A percentile compares a stretch with the other conserved stretches of the same genome.
These are phyloP conservation scores for Lepidostoma basale DNA, from an alignment of 1,140 invertebrate genomes.

Conservation along the genomic window DNA sequence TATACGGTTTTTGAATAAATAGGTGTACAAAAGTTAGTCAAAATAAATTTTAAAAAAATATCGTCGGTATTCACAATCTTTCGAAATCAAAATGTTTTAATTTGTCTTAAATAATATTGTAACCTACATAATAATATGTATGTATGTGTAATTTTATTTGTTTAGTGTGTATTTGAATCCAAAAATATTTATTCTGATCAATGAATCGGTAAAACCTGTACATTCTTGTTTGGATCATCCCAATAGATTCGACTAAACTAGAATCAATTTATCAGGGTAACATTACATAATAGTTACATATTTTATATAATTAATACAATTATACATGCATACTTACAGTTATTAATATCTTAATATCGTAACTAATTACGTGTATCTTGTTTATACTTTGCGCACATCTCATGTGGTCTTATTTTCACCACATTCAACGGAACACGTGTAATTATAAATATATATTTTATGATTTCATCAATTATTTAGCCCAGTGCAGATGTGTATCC, in stretches of 20 bases:
- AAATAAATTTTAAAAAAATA: constrained; percentile 12
- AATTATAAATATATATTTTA: not conserved
- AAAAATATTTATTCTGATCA: no score
- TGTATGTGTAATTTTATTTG: no score
- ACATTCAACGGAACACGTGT: not conserved
- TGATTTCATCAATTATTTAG: not conserved
- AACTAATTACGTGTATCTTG: no score
- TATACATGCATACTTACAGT: no score
- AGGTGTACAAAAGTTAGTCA: constrained; percentile 45
- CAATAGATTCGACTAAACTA: constrained; percentile 27
- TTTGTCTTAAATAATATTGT: no score
- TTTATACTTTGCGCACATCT: constrained; percentile 14
- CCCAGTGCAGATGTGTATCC: not conserved
- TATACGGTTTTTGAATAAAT: constrained; percentile 46
- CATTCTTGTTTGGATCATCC: constrained; percentile 6
- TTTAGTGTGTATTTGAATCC: no score
- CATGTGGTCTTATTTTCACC: not conserved
- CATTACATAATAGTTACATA: constrained; percentile 39
- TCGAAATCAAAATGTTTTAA: no score
- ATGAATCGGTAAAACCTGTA: not conserved
- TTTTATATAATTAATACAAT: constrained; percentile 33
- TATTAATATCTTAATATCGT: constrained; percentile 7
- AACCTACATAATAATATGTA: no score
- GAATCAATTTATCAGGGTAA: constrained; percentile 41
- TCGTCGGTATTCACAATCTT: constrained; percentile 23